These are phyloP conservation scores for Cheilosia impressa DNA, from an alignment of 2,888 invertebrate genomes.

Conservation along the genomic window DNA sequence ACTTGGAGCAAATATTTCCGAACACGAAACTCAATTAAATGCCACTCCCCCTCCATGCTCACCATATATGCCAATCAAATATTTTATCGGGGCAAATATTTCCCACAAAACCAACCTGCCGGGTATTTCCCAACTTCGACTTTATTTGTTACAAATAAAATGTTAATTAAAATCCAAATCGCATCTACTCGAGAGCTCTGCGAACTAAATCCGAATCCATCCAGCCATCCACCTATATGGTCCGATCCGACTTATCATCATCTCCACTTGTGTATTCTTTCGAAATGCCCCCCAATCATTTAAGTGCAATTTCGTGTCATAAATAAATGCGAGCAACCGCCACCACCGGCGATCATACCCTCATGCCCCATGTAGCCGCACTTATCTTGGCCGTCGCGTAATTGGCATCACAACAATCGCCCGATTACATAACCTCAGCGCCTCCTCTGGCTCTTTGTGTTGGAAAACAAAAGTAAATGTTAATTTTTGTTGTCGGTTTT, in stretches of 20 bases:
- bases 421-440: slow-evolving; percentile 39
- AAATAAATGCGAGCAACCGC: slow-evolving; percentile 67
- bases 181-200: slow-evolving; percentile 43
- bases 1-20: slow-evolving; percentile 6
- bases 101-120: neutral
- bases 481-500: slow-evolving; percentile 6
- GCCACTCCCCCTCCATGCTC: neutral
- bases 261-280: slow-evolving; percentile 15
- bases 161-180: slow-evolving; percentile 55
- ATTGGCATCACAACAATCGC: slow-evolving; percentile 24
- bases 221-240: neutral
- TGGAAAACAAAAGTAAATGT: slow-evolving; percentile 44
- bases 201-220: neutral
- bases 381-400: slow-evolving; percentile 26
- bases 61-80: neutral
- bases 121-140: slow-evolving; percentile 27
- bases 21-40: slow-evolving; percentile 31
- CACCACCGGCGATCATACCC: slow-evolving; percentile 12
- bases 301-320: slow-evolving; percentile 74
- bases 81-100: slow-evolving; percentile 36
- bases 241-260: slow-evolving; percentile 41
- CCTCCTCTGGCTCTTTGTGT: slow-evolving; percentile 9
- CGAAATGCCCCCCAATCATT: slow-evolving; percentile 63
- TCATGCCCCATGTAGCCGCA: neutral
- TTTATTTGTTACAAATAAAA: slow-evolving; percentile 55